Evolutionary conservation across 2,888 invertebrate species (phyloP).

Genomic region (Agrotis ipsilon): DNA sequence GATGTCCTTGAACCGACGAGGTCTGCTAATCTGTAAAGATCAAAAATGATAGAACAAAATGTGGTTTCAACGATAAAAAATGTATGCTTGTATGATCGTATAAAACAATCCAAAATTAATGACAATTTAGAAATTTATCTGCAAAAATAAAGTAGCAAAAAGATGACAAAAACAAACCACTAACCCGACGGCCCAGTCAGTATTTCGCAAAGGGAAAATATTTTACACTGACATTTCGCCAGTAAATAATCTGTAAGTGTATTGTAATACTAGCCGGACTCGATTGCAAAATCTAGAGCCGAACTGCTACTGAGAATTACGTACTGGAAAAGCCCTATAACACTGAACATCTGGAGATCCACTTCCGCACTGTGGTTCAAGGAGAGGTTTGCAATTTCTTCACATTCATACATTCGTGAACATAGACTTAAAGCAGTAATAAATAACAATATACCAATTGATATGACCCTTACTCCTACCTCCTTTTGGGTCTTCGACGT

Average conservation of each 20-base stretch:
- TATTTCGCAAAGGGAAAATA: conserved; percentile 4
- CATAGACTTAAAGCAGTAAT: no score
- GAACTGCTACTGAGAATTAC: background rate
- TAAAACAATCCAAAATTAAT: background rate
- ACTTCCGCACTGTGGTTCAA: background rate
- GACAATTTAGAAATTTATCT: background rate
- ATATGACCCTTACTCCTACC: background rate
- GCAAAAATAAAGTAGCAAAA: background rate
- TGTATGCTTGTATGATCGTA: background rate
- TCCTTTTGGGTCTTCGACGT: background rate
- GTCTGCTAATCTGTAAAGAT: no score
- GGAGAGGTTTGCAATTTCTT: background rate
- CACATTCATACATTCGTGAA: no score
- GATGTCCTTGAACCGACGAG: background rate
- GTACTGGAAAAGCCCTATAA: background rate
- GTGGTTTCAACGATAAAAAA: no score
- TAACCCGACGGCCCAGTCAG: background rate
- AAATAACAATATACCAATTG: no score
- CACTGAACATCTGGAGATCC: background rate
- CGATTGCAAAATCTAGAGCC: background rate
- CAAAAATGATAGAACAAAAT: background rate
- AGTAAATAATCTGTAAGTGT: background rate
- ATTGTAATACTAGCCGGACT: background rate
- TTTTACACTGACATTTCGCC: conserved; percentile 1
- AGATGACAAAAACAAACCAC: conserved; percentile 1